phyloP scores from a whole-genome alignment of 2,888 invertebrate genomes.

The Erebia aethiops region DNA sequence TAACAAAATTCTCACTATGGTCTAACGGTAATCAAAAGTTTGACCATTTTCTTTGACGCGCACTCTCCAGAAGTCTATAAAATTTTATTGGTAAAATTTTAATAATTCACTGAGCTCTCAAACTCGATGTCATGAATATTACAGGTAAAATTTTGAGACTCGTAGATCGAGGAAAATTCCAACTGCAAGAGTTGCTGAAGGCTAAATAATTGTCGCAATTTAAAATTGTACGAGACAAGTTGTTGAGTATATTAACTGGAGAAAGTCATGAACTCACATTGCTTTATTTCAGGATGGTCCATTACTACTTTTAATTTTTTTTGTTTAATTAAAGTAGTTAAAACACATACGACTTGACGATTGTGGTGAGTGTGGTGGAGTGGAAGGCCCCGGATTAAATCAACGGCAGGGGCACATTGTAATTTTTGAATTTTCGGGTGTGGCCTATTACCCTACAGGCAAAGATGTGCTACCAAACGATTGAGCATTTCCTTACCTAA shows the following conservation, averaged over 20 bases:
- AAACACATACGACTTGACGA: too few relatives aligned
- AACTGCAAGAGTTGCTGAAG: neutral
- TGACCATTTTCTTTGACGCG: neutral
- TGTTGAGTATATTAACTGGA: too few relatives aligned
- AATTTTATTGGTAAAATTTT: conserved; percentile 1
- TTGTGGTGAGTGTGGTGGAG: too few relatives aligned
- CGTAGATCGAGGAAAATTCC: neutral
- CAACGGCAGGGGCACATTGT: too few relatives aligned
- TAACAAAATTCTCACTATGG: neutral
- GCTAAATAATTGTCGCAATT: neutral
- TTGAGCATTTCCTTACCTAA: too few relatives aligned
- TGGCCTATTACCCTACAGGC: too few relatives aligned
- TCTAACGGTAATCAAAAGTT: neutral
- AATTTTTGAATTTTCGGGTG: too few relatives aligned
- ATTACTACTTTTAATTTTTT: too few relatives aligned
- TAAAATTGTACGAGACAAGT: neutral
- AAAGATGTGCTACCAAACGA: too few relatives aligned
- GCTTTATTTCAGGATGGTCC: too few relatives aligned
- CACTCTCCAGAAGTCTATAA: neutral
- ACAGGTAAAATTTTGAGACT: neutral
- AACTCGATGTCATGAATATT: neutral
- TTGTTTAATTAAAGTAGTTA: too few relatives aligned
- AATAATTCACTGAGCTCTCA: neutral
- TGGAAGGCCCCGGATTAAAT: too few relatives aligned
- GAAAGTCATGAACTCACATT: neutral